Conservation (phyloP, 1,140 invertebrate genomes). For the Formica exsecta region DNA sequence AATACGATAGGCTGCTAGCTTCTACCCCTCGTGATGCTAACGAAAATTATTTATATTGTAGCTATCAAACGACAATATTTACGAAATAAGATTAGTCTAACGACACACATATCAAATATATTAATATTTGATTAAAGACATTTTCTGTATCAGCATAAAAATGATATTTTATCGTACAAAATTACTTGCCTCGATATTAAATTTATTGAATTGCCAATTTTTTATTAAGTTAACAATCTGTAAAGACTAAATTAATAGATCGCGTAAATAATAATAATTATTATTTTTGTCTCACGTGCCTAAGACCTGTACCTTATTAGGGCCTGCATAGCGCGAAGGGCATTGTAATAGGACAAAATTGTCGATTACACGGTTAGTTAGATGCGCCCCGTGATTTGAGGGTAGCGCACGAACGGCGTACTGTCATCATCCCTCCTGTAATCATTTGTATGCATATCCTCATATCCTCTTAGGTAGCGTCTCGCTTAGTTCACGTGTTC, state of each 20-base stretch:
- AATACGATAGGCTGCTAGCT: conserved; percentile 50
- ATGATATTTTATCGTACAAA: neutral
- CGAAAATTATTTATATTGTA: conserved; percentile 17
- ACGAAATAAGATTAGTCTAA: neutral
- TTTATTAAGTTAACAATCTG: neutral
- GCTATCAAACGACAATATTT: neutral
- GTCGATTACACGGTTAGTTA: conserved; percentile 86
- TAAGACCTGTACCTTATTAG: conserved; percentile 25
- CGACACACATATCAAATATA: neutral
- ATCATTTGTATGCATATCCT: conserved; percentile 55
- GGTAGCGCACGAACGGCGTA: conserved; percentile 73
- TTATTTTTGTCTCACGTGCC: neutral
- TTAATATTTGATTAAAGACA: neutral
- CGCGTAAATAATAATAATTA: conserved; percentile 43
- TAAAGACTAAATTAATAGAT: conserved; percentile 22
- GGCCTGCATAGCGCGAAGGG: conserved; percentile 44
- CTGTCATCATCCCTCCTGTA: conserved; percentile 77
- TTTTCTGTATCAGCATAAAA: neutral
- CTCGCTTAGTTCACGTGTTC: conserved; percentile 28
- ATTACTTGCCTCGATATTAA: neutral
- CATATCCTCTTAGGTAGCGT: conserved; percentile 35
- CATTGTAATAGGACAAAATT: conserved; percentile 82
- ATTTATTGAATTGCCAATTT: neutral
- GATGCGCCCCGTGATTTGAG: conserved; percentile 84
- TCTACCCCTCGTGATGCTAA: neutral